These are phyloP conservation scores for Coenonympha glycerion DNA, from an alignment of 2,888 invertebrate species.

Conservation along the genomic window DNA sequence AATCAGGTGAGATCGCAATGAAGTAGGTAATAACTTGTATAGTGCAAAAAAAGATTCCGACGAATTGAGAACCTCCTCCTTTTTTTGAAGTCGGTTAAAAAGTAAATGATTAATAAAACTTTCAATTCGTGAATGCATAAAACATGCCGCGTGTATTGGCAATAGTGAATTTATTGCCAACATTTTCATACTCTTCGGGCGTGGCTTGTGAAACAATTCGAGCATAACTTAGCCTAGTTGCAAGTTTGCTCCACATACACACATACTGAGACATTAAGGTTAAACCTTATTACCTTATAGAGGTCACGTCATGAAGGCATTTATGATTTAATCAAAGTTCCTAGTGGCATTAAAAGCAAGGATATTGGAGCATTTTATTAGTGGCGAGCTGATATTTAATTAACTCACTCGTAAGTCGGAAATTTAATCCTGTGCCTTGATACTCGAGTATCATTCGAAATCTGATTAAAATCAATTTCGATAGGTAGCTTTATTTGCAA, in stretches of 20 bases:
- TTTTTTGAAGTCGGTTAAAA: no score
- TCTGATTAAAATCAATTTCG: no score
- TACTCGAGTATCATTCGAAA: no score
- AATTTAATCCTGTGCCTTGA: no score
- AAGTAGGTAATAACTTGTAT: no score
- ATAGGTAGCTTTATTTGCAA: no score
- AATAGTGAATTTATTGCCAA: background rate
- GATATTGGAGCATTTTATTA: background rate
- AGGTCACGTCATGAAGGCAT: conserved; percentile 9
- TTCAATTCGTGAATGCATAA: no score
- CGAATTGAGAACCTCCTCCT: no score
- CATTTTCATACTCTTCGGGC: background rate
- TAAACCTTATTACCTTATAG: conserved; percentile 15
- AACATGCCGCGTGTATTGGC: no score
- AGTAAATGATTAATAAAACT: no score
- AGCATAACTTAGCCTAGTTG: background rate
- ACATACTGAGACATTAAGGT: conserved; percentile 15
- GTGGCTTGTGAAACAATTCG: background rate
- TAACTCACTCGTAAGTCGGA: background rate
- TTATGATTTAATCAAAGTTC: conserved; percentile 8
- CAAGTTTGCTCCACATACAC: background rate
- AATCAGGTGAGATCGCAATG: no score
- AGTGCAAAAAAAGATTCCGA: no score
- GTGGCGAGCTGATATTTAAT: background rate
- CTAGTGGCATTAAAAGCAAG: conserved; percentile 8